Evolutionary conservation across 2,888 invertebrate genomes (phyloP).

Genomic region (Strigamia transsilvanica): DNA sequence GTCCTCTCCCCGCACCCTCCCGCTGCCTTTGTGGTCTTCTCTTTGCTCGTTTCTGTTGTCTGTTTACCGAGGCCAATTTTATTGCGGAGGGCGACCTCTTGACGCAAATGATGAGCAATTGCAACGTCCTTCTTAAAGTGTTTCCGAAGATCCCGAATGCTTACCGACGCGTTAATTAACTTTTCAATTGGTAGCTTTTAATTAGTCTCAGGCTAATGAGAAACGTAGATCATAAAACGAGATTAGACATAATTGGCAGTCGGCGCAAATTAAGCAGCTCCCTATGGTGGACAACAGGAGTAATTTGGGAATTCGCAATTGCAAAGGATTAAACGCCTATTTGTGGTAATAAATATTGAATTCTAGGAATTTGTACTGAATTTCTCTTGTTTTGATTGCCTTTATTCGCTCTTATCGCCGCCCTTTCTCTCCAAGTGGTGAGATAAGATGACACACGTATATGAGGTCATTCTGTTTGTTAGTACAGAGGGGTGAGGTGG

Average conservation of each 20-base stretch:
- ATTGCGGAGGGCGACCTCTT: conserved; percentile 30
- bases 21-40: conserved; percentile 47
- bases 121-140: conserved; percentile 1
- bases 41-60: conserved; percentile 17
- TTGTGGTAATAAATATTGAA: too few relatives aligned
- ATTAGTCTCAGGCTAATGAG: conserved; percentile 13
- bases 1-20: neutral
- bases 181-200: conserved; percentile 2
- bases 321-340: neutral
- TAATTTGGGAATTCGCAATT: neutral
- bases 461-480: conserved; percentile 40
- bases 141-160: neutral
- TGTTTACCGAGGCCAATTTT: conserved; percentile 32
- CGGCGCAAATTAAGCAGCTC: conserved; percentile 4
- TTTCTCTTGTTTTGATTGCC: neutral
- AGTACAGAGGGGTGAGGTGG: neutral
- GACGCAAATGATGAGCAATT: conserved; percentile 4
- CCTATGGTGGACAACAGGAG: neutral
- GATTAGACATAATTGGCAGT: conserved; percentile 29
- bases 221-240: conserved; percentile 13
- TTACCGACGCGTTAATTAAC: conserved; percentile 2
- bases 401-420: neutral
- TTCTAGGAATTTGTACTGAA: neutral
- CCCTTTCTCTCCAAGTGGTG: neutral
- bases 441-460: conserved; percentile 40